Evolutionary conservation across 2,797 vertebrate species (phyloP), one percentile per base, ranked within the genome.

Genomic region (Notoglanidium macrostoma): DNA sequence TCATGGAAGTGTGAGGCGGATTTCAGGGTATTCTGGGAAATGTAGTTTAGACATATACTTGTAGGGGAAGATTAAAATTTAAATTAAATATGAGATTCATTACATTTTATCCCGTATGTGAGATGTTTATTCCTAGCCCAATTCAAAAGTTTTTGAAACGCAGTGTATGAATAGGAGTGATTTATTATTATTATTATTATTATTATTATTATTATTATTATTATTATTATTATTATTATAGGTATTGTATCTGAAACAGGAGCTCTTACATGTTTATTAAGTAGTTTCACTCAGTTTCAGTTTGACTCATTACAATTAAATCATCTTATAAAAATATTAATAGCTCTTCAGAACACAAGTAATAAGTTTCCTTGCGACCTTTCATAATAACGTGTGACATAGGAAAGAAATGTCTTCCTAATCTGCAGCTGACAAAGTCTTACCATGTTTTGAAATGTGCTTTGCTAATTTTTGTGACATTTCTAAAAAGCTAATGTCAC

Each of bases 21-120:
- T 49, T 46, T 19, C 40, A 51, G 26, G 81, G 5, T 5, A 54
- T 35, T 54, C 63, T 83, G 63, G 81, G 81, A 83, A 54, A 83
- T 83, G 81, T 68, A 32, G 81, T 83, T 68, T 23, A 23, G 17
- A 51, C 2, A 7, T 44, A 15, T 29, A 46, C 10, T 59, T 59
- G 54, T 14, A 11, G 11, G 4, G 9, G 6, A 57, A 49, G 29
- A 11, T 7, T 49, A 49, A 49, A 49, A 49, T 49, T 35, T 57
- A 78, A 35, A 40, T 40, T 40, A 40, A 57, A 67, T 29, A 0
- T 63, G 29, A 54, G 49, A 40, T 44, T 80, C 12, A n/a, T 63
- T n/a, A 17, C 11, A 26, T 57, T 35, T 61, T 40, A 40, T 40
- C 40, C 40, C 40, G 40, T 40, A 40, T 40, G 40, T 40, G 40